Evolutionary conservation across 2,113 vertebrate species (phyloP).

Genomic region (Dissostichus mawsoni): DNA sequence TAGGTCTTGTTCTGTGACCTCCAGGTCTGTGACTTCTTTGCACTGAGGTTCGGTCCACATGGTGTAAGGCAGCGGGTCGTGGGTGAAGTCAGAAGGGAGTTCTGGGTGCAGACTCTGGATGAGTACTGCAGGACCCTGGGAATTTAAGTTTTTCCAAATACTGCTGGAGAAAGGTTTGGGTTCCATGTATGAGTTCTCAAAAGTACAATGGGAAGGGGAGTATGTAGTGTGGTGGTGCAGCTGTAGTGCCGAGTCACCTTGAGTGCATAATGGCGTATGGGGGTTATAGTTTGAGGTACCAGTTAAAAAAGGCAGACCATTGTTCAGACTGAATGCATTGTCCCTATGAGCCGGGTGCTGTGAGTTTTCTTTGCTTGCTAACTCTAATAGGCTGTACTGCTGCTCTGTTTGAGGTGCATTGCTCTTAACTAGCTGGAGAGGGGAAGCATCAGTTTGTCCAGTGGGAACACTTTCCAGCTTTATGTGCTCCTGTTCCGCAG

Average conservation of each 20-base stretch:
- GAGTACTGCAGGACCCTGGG: slow-evolving; percentile 76
- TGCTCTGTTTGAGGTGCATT: slow-evolving; percentile 42
- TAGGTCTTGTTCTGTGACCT: slow-evolving; percentile 64
- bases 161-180: slow-evolving; percentile 73
- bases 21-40: slow-evolving; percentile 80
- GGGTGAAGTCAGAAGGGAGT: slow-evolving; percentile 71
- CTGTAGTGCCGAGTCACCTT: slow-evolving; percentile 48
- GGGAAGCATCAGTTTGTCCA: not conserved
- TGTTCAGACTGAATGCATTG: slow-evolving; percentile 14
- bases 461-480: slow-evolving; percentile 42
- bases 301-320: slow-evolving; percentile 9
- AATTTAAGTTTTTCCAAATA: slow-evolving; percentile 82
- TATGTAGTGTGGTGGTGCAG: slow-evolving; percentile 45
- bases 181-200: slow-evolving; percentile 55
- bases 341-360: slow-evolving; percentile 34
- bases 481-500: slow-evolving; percentile 35
- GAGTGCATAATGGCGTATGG: slow-evolving; percentile 21
- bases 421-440: slow-evolving; percentile 36
- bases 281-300: slow-evolving; percentile 29
- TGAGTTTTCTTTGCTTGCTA: slow-evolving; percentile 42
- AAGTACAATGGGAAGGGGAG: slow-evolving; percentile 35
- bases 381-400: slow-evolving; percentile 32
- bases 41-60: slow-evolving; percentile 83
- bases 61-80: slow-evolving; percentile 71
- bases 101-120: slow-evolving; percentile 75